phyloP scores from a whole-genome alignment of 2,888 invertebrate species.

The Synergus gifuensis region DNA sequence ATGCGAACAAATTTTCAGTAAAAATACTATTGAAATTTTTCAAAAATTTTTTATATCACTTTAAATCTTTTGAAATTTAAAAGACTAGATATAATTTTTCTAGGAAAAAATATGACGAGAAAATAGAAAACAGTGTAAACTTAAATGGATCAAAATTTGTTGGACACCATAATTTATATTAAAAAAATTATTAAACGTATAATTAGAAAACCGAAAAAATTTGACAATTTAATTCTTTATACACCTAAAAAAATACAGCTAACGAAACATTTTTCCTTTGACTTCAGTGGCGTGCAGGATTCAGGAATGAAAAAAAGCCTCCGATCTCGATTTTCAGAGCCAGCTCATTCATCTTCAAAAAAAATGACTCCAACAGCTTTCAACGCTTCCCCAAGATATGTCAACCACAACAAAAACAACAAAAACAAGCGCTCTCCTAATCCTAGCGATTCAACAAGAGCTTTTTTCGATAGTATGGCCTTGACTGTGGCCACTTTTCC shows the following conservation, averaged over 20 bases:
- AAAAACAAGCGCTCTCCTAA: constrained; percentile 53
- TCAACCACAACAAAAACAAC: constrained; percentile 48
- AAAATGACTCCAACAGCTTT: constrained; percentile 50
- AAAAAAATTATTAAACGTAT: too few species aligned
- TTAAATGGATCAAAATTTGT: too few species aligned
- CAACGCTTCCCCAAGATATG: constrained; percentile 50
- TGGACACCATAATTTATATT: too few species aligned
- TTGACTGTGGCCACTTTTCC: constrained; percentile 67
- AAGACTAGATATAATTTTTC: too few species aligned
- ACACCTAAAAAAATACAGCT: not conserved
- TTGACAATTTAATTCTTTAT: too few species aligned
- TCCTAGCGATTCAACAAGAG: constrained; percentile 59
- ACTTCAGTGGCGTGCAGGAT: not conserved
- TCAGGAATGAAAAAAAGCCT: not conserved
- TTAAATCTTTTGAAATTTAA: too few species aligned
- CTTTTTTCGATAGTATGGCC: constrained; percentile 68
- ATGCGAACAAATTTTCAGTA: too few species aligned
- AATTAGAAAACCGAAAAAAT: too few species aligned
- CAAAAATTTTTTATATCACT: too few species aligned
- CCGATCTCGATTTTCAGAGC: constrained; percentile 48
- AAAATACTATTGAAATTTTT: too few species aligned
- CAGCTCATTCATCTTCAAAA: constrained; percentile 47
- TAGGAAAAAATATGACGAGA: too few species aligned
- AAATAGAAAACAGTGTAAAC: too few species aligned
- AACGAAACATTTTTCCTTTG: not conserved